A percentile compares a stretch with the other conserved stretches of the same genome.
These are phyloP conservation scores for Heliconius congener DNA, from an alignment of 1,140 invertebrate genomes.

Conservation along the genomic window DNA sequence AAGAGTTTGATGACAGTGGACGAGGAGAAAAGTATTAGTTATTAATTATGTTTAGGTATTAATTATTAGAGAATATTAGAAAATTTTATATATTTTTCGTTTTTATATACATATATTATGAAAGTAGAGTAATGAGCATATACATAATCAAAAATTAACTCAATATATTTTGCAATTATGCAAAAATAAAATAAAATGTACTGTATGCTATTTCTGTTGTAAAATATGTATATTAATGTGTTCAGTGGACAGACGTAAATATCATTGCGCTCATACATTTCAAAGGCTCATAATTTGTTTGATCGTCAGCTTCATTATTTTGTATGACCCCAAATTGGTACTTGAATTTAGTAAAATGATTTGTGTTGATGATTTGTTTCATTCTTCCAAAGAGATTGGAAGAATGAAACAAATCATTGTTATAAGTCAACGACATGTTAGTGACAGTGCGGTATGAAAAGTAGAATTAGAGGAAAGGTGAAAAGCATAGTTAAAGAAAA, in stretches of 20 bases:
- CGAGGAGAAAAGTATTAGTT: too few relatives aligned
- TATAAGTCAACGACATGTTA: background rate
- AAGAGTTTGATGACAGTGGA: too few relatives aligned
- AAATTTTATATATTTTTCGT: too few relatives aligned
- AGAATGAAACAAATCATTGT: background rate
- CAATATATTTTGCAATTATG: too few relatives aligned
- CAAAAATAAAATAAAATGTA: background rate
- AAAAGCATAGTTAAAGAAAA: too few relatives aligned
- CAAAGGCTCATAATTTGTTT: constrained; percentile 32
- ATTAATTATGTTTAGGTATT: too few relatives aligned
- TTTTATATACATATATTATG: background rate
- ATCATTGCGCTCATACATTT: constrained; percentile 15
- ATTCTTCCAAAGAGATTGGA: too few relatives aligned
- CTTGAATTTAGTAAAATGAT: constrained; percentile 13
- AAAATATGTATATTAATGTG: background rate
- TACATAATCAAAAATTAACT: too few relatives aligned
- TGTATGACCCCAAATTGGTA: constrained; percentile 15
- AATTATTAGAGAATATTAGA: too few relatives aligned
- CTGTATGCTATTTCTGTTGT: background rate
- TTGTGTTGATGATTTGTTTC: too few relatives aligned
- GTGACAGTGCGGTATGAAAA: background rate
- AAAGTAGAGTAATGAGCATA: background rate
- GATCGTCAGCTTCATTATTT: constrained; percentile 17
- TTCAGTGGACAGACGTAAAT: constrained; percentile 10
- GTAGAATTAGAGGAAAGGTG: too few relatives aligned